Conservation (phyloP, 2,113 vertebrate species). For the Cololabis saira region DNA sequence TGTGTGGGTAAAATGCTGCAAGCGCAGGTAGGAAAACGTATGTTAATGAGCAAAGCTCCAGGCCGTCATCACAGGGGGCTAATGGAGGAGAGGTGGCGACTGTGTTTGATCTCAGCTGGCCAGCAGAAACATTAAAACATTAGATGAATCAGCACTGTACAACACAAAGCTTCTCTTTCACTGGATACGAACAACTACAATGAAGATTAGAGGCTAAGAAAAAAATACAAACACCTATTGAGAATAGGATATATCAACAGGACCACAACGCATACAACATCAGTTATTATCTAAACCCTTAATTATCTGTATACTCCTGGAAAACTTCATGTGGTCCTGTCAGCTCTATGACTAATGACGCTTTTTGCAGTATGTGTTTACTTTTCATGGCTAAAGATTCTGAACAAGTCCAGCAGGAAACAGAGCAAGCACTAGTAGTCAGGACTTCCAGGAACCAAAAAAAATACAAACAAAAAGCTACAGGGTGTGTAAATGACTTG, state of each 20-base stretch:
- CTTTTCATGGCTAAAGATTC: too few relatives aligned
- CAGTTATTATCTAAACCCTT: too few relatives aligned
- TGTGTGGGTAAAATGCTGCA: slow-evolving; percentile 30
- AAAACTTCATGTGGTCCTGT: too few relatives aligned
- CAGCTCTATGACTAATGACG: too few relatives aligned
- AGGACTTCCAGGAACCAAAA: too few relatives aligned
- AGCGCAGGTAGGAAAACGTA: slow-evolving; percentile 23
- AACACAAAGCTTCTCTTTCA: slow-evolving; percentile 35
- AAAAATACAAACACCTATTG: neutral
- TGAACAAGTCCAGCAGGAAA: too few relatives aligned
- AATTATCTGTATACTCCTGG: too few relatives aligned
- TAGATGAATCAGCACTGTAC: slow-evolving; percentile 61
- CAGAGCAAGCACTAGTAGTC: too few relatives aligned
- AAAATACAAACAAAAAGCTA: too few relatives aligned
- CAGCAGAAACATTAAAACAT: slow-evolving; percentile 50
- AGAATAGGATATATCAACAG: neutral
- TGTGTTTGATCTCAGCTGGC: slow-evolving; percentile 68
- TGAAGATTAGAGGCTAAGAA: slow-evolving; percentile 7
- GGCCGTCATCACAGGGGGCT: slow-evolving; percentile 35
- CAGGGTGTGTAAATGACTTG: too few relatives aligned
- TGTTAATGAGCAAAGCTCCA: slow-evolving; percentile 50
- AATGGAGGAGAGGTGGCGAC: slow-evolving; percentile 28
- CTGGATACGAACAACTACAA: slow-evolving; percentile 3
- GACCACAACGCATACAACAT: too few relatives aligned
- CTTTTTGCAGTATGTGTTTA: too few relatives aligned